Evolutionary conservation across 2,888 invertebrate genomes (phyloP).

Genomic region (Microchrysa polita): DNA sequence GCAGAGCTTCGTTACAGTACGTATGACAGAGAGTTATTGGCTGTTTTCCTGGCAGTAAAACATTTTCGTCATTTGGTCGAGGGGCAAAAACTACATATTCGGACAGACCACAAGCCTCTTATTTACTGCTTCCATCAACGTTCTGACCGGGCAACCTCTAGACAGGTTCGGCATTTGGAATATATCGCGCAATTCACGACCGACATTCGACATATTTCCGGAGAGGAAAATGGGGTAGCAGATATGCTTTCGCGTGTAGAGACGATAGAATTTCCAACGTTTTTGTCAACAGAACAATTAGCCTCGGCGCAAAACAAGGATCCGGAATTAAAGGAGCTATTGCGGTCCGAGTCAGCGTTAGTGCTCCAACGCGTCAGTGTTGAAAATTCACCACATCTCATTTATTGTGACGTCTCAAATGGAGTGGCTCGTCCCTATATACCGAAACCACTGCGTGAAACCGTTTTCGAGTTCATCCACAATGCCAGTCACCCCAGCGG

Average conservation of each 20-base stretch:
- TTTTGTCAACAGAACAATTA: background rate
- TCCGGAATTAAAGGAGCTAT: too few relatives aligned
- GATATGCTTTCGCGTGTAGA: background rate
- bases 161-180: background rate
- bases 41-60: conserved; percentile 37
- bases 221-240: background rate
- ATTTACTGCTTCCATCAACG: background rate
- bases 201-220: background rate
- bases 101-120: background rate
- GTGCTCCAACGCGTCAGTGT: too few relatives aligned
- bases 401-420: too few relatives aligned
- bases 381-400: too few relatives aligned
- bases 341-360: too few relatives aligned
- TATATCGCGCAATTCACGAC: background rate
- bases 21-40: conserved; percentile 30
- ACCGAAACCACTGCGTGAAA: too few relatives aligned
- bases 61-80: too few relatives aligned
- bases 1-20: conserved; percentile 18
- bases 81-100: too few relatives aligned
- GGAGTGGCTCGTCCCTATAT: too few relatives aligned
- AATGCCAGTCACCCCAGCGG: too few relatives aligned
- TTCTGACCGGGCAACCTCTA: background rate
- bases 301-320: too few relatives aligned
- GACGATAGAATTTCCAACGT: background rate
- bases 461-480: too few relatives aligned